Evolutionary conservation across 2,797 vertebrate species (phyloP).

Genomic region (Alectoris magna): DNA sequence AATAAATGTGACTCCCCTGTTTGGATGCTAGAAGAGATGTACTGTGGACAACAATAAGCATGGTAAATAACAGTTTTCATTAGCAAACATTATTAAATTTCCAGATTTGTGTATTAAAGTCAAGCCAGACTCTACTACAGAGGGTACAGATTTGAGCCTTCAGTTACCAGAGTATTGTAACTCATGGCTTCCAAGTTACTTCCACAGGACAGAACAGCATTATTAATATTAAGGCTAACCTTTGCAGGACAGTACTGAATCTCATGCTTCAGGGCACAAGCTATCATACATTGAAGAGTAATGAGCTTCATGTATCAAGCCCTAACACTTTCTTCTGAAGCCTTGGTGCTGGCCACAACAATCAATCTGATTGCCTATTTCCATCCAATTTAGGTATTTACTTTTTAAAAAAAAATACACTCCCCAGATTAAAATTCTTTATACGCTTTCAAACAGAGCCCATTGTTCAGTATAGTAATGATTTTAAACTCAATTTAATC

Average conservation of each 20-base stretch:
- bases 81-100: not conserved
- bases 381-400: not conserved
- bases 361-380: not conserved
- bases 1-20: not conserved
- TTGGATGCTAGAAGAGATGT: not conserved
- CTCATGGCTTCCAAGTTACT: not conserved
- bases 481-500: conserved; percentile 23
- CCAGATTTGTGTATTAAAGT: not conserved
- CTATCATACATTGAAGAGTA: not conserved
- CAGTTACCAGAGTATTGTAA: not conserved
- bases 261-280: fast-evolving
- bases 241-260: not conserved
- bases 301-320: not conserved
- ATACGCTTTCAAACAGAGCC: not conserved
- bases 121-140: not conserved
- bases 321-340: not conserved
- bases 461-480: not conserved
- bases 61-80: not conserved
- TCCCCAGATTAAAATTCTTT: not conserved
- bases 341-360: not conserved
- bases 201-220: not conserved
- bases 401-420: not conserved
- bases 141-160: not conserved
- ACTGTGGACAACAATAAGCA: not conserved
- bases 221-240: not conserved